Conservation (phyloP, 2,797 vertebrate species). For the Gallinago solitaria region DNA sequence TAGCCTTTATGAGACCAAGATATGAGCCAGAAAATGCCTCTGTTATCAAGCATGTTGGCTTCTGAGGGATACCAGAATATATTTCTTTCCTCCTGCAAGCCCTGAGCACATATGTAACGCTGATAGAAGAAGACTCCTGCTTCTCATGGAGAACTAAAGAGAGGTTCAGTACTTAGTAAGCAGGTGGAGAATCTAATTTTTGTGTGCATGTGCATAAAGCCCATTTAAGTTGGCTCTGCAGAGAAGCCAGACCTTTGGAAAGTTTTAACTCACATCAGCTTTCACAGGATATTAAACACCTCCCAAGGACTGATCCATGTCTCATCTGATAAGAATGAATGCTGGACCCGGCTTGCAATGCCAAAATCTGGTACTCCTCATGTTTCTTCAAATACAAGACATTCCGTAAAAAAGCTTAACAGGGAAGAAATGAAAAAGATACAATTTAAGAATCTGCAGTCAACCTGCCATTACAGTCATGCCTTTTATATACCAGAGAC, state of each 20-base stretch:
- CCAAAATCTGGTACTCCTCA: background rate
- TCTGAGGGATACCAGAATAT: background rate
- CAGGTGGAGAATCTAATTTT: background rate
- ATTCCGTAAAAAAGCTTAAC: background rate
- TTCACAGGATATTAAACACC: slow-evolving; percentile 37
- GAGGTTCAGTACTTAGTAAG: background rate
- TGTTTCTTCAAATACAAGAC: background rate
- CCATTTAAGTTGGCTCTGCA: background rate
- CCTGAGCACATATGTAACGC: background rate
- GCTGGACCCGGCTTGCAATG: background rate
- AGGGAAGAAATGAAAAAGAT: background rate
- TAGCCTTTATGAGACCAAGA: background rate
- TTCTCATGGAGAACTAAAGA: background rate
- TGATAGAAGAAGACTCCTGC: background rate
- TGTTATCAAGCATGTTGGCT: background rate
- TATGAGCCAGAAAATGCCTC: background rate
- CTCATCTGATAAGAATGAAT: slow-evolving; percentile 5
- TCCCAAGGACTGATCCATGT: background rate
- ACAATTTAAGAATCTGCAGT: background rate
- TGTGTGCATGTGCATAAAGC: background rate
- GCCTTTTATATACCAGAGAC: background rate
- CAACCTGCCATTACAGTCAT: background rate
- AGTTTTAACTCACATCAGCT: background rate
- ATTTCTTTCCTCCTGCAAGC: background rate
- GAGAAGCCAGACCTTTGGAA: background rate